Evolutionary conservation across 2,113 vertebrate species (phyloP), one percentile per base, ranked within the genome.

Genomic region (Beaufortia kweichowensis): DNA sequence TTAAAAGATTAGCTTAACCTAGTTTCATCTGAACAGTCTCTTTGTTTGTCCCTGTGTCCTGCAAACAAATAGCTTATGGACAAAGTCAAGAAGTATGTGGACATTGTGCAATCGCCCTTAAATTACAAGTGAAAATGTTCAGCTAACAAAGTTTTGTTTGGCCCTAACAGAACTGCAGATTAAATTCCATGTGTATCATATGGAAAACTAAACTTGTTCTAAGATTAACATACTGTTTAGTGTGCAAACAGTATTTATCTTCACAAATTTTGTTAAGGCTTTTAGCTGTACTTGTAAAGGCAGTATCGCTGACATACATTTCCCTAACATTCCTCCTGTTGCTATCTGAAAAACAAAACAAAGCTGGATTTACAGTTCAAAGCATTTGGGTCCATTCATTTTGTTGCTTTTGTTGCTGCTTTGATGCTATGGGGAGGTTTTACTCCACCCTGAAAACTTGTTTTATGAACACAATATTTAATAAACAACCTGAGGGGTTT

Each of bases 1-100:
- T 91, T 91, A 90, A 88, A 90, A 89, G 90, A 91, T 91, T 92
- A 91, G 86, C 86, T 85, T 88, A 81, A 89, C 86, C 77, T 87
- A 85, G 82, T 81, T 90, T 83, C 77, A 87, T 86, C 83, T 85
- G 81, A 91, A 87, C 84, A 26, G 75, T 8, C 33, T 72, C 85
- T 86, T 86, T 88, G 87, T 89, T 90, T 90, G 87, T 87, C 88
- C 82, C 79, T 71, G 15, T 82, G 46, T 68, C 72, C 61, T 57
- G 31, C 64, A 73, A 87, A 90, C 86, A 89, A 90, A 88, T 82
- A 81, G 77, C 66, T 68, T 83, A 87, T 72, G 84, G 61, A 80
- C 43, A 57, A 15, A 74, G 71, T 1, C 0, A 23, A 77, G 21
- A 60, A 77, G 43, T 19, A 53, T 57, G 35, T 24, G 71, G 68